Evolutionary conservation across 2,888 invertebrate genomes (phyloP).

Genomic region (Gari tellinella): DNA sequence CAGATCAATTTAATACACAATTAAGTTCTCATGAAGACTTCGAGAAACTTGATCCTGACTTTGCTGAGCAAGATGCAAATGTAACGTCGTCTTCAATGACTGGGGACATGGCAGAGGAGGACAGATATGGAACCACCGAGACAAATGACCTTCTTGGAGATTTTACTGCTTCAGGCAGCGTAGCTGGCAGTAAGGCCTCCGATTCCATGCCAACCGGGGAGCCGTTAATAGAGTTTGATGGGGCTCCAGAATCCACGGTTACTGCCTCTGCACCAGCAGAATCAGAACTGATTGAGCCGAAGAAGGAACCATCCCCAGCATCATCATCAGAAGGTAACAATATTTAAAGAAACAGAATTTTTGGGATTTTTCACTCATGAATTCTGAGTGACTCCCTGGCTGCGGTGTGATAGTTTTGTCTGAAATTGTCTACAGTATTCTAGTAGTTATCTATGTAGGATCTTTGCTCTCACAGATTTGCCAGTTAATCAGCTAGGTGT

Average conservation of each 20-base stretch:
- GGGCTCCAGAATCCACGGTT: constrained; percentile 10
- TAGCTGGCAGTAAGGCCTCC: neutral
- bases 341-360: no score
- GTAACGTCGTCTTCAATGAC: constrained; percentile 72
- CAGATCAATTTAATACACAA: constrained; percentile 37
- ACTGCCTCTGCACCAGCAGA: neutral
- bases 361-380: no score
- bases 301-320: neutral
- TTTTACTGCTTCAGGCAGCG: constrained; percentile 5
- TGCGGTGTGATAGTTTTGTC: no score
- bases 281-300: neutral
- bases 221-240: constrained; percentile 16
- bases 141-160: constrained; percentile 38
- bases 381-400: no score
- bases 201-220: neutral
- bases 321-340: neutral
- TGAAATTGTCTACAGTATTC: no score
- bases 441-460: no score
- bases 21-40: constrained; percentile 56
- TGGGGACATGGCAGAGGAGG: constrained; percentile 73
- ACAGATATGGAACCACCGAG: constrained; percentile 60
- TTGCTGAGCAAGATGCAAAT: constrained; percentile 71
- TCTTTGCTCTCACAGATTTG: no score
- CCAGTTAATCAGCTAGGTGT: no score
- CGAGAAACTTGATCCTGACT: constrained; percentile 61